A percentile compares a stretch with the other conserved stretches of the same genome.
Conservation (phyloP, 2,113 vertebrate species). For the Typhlomys cinereus region DNA sequence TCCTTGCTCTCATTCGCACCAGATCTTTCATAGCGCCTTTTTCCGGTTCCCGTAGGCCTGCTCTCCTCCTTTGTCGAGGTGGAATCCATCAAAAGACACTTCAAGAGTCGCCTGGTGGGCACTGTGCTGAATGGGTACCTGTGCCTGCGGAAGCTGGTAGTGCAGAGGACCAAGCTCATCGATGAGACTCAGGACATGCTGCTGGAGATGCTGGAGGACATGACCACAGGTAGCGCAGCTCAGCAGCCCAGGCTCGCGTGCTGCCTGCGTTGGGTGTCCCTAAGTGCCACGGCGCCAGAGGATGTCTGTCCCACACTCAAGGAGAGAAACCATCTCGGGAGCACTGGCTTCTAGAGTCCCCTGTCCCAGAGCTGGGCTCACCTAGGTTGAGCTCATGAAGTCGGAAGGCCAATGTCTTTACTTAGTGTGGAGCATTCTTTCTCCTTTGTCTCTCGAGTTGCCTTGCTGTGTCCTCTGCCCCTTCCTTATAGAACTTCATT, state of each 20-base stretch:
- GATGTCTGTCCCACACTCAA: fast-evolving
- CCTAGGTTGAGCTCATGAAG: neutral
- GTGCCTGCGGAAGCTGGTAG: constrained; percentile 96
- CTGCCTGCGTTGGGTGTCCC: neutral
- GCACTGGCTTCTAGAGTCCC: neutral
- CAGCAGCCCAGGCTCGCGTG: fast-evolving
- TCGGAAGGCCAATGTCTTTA: neutral
- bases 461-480: neutral
- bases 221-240: constrained; percentile 94
- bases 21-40: neutral
- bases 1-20: neutral
- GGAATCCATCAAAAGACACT: constrained; percentile 98
- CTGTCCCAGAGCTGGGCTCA: neutral
- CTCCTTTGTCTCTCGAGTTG: neutral
- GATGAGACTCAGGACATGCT: constrained; percentile 99
- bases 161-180: constrained; percentile 98
- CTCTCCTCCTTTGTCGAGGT: constrained; percentile 99
- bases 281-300: neutral
- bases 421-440: neutral
- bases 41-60: constrained; percentile 86
- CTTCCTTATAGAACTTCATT: neutral
- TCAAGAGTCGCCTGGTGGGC: constrained; percentile 97
- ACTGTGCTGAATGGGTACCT: constrained; percentile 98
- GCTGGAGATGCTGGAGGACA: constrained; percentile 99
- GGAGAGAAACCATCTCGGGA: neutral